These are phyloP conservation scores for Siniperca knerii DNA, from an alignment of 2,113 vertebrate genomes.

Conservation along the genomic window DNA sequence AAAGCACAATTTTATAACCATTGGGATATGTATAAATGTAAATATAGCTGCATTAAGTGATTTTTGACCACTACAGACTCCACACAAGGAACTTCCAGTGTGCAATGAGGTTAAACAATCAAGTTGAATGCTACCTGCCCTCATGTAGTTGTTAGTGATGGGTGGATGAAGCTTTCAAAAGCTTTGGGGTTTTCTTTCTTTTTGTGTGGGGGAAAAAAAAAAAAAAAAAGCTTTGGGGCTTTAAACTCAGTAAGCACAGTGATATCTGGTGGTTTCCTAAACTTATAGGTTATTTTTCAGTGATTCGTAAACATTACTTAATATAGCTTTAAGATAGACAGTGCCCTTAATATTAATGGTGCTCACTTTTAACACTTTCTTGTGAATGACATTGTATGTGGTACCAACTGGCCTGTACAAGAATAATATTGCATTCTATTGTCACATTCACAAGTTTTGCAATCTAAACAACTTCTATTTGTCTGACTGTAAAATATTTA, in stretches of 20 bases:
- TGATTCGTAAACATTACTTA: not conserved
- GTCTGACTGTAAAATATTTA: conserved; percentile 24
- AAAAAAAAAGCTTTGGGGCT: not conserved
- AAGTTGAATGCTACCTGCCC: not conserved
- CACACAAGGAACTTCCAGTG: not conserved
- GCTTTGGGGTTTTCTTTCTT: not conserved
- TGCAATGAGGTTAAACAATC: not conserved
- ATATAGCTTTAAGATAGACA: conserved; percentile 8
- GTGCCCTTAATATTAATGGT: conserved; percentile 22
- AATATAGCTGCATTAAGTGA: not conserved
- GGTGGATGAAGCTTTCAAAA: not conserved
- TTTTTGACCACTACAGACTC: not conserved
- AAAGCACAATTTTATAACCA: not conserved
- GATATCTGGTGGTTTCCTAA: too few species aligned
- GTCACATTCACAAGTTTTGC: conserved; percentile 1
- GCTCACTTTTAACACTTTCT: not conserved
- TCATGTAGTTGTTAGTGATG: not conserved
- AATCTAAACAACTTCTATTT: not conserved
- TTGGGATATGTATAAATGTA: not conserved
- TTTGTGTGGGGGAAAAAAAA: not conserved
- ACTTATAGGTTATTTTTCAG: not conserved
- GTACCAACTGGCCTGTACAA: not conserved
- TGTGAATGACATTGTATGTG: not conserved
- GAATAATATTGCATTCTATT: conserved; percentile 7
- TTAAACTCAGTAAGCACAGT: not conserved